A percentile compares a stretch with the other conserved stretches of the same genome.
Evolutionary conservation across 2,797 vertebrate genomes (phyloP).

Genomic region (Neopelma chrysocephalum): DNA sequence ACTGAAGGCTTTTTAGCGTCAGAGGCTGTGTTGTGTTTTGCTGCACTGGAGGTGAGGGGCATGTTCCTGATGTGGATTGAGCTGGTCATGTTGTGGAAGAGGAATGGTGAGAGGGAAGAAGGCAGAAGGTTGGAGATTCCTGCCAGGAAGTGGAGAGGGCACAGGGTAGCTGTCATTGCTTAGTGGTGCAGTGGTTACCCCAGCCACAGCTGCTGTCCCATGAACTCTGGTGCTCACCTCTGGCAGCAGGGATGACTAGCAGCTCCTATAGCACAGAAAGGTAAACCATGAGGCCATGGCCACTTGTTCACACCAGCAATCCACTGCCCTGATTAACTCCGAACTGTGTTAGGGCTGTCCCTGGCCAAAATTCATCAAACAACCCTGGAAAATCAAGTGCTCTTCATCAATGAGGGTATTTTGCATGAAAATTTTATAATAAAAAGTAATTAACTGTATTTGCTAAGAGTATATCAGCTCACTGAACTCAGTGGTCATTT

Average conservation of each 20-base stretch:
- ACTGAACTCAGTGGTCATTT: neutral
- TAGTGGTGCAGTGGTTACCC: neutral
- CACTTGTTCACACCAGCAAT: neutral
- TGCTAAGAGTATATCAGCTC: neutral
- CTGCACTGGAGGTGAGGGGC: neutral
- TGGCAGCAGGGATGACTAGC: neutral
- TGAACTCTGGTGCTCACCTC: neutral
- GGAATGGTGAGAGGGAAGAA: neutral
- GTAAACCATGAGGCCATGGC: neutral
- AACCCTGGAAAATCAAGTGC: neutral
- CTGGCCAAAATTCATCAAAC: neutral
- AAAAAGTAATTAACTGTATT: neutral
- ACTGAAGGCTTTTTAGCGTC: neutral
- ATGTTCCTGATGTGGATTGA: neutral
- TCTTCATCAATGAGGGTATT: neutral
- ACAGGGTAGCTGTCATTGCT: neutral
- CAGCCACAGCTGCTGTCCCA: neutral
- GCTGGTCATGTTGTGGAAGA: neutral
- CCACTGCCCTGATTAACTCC: neutral
- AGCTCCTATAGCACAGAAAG: accelerated
- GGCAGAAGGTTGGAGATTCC: neutral
- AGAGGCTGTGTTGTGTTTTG: neutral
- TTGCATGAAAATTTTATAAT: neutral
- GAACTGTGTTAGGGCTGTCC: neutral
- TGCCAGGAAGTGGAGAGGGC: neutral